Evolutionary conservation across 1,140 invertebrate species (phyloP), one percentile per base, ranked within the genome.

Genomic region (Gryon sp.): DNA sequence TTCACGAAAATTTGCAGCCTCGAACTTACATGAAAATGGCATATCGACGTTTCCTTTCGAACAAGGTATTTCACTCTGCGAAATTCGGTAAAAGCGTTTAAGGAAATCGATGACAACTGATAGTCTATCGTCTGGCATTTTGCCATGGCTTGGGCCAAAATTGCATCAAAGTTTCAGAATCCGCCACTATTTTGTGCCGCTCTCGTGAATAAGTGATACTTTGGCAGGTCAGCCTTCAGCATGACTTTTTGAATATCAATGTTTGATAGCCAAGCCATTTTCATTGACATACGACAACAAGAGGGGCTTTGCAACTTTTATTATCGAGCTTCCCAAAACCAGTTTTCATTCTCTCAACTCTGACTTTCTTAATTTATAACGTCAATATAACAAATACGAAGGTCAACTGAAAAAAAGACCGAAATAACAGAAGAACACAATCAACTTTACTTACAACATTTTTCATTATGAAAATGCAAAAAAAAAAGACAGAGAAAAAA

Each of bases 111-210:
- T 32, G 18, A 55, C 48, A 45, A 18, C 38, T 28, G 62, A 53
- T 55, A 30, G 60, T 52, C 46, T 36, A 46, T 24, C 19, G 43
- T n/a, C 19, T n/a, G 30, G 24, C 16, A 43, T 38, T 43, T 43
- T 43, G 8, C 18, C 16, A 24, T 48, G 15, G n/a, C n/a, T n/a
- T n/a, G 41, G n/a, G 30, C 40, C 32, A 24, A 50, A 50, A 41
- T 65, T 24, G 12, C 46, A 43, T 52, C n/a, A 65, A 65, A 52
- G 15, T 68, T 68, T 48, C 63, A 48, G n/a, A 65, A 34, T 34
- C 11, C 26, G 4, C 20, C 43, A n/a, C 9, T 52, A 22, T 50
- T 48, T 22, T 22, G 15, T n/a, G n/a, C n/a, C n/a, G n/a, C n/a
- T 4, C 28, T 65, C 28, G 28, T 53, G 40, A 65, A 65, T 65